A percentile compares a stretch with the other conserved stretches of the same genome.
phyloP scores from a whole-genome alignment of 2,797 vertebrate species.

The Pagetopsis macropterus region DNA sequence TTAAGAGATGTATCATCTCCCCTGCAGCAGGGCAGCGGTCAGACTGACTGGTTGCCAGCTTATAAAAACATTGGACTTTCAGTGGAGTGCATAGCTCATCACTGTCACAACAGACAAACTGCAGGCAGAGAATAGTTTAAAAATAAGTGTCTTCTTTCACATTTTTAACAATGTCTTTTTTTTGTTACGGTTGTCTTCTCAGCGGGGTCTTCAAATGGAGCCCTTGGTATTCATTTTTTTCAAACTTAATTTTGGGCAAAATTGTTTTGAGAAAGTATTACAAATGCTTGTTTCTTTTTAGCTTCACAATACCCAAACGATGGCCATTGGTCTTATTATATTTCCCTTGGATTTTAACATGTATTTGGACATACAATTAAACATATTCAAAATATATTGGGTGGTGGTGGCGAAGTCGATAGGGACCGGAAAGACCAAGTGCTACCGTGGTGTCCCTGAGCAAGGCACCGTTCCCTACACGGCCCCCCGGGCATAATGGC shows the following conservation, averaged over 20 bases:
- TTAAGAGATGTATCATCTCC: conserved; percentile 48
- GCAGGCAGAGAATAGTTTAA: not conserved
- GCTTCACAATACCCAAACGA: not conserved
- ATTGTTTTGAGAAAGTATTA: not conserved
- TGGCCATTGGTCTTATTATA: not conserved
- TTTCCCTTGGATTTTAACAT: not conserved
- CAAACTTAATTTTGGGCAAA: not conserved
- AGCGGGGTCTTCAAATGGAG: no score
- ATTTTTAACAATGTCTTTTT: conserved; percentile 1
- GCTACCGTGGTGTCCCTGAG: no score
- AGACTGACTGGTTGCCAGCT: conserved; percentile 49
- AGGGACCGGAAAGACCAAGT: no score
- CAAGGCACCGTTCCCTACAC: no score
- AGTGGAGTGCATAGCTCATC: conserved; percentile 46
- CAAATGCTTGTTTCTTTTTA: not conserved
- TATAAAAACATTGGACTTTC: conserved; percentile 59
- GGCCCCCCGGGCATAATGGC: no score
- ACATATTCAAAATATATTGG: not conserved
- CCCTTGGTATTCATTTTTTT: not conserved
- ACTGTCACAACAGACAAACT: conserved; percentile 31
- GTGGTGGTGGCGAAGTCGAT: no score
- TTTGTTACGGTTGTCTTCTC: not conserved
- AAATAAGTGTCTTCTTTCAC: not conserved
- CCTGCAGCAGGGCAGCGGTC: conserved; percentile 33
- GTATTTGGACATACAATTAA: not conserved